phyloP scores from a whole-genome alignment of 2,888 invertebrate genomes.

The Leucoma salicis region DNA sequence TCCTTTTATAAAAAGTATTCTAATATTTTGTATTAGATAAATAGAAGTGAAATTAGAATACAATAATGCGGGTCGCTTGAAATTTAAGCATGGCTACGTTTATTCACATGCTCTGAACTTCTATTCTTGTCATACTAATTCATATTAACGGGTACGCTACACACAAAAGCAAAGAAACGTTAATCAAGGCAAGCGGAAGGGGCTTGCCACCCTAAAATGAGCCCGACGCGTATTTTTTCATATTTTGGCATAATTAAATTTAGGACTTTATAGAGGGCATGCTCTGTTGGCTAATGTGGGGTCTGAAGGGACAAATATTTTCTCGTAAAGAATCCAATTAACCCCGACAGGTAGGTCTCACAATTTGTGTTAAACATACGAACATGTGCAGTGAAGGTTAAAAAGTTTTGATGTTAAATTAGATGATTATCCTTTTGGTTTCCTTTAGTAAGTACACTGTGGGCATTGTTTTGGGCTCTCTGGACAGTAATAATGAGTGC shows the following conservation, averaged over 20 bases:
- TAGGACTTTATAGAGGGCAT: slow-evolving; percentile 34
- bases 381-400: slow-evolving; percentile 44
- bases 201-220: slow-evolving; percentile 45
- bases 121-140: slow-evolving; percentile 49
- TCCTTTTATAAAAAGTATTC: too few relatives aligned
- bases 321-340: slow-evolving; percentile 73
- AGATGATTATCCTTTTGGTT: slow-evolving; percentile 34
- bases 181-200: slow-evolving; percentile 65
- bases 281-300: slow-evolving; percentile 36
- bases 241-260: slow-evolving; percentile 23
- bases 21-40: too few relatives aligned
- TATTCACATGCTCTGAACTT: slow-evolving; percentile 15
- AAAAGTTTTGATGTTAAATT: slow-evolving; percentile 44
- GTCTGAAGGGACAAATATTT: slow-evolving; percentile 55
- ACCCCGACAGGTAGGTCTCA: slow-evolving; percentile 57
- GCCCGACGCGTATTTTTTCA: slow-evolving; percentile 28
- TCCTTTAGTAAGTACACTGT: slow-evolving; percentile 18
- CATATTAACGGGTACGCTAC: slow-evolving; percentile 48
- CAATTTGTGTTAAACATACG: slow-evolving; percentile 46
- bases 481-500: too few relatives aligned
- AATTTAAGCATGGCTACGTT: slow-evolving; percentile 25
- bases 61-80: slow-evolving; percentile 20
- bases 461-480: too few relatives aligned
- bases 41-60: slow-evolving; percentile 1
- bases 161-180: slow-evolving; percentile 53